A percentile compares a stretch with the other conserved stretches of the same genome.
Evolutionary conservation across 2,888 invertebrate genomes (phyloP).

Genomic region (Empis livida): DNA sequence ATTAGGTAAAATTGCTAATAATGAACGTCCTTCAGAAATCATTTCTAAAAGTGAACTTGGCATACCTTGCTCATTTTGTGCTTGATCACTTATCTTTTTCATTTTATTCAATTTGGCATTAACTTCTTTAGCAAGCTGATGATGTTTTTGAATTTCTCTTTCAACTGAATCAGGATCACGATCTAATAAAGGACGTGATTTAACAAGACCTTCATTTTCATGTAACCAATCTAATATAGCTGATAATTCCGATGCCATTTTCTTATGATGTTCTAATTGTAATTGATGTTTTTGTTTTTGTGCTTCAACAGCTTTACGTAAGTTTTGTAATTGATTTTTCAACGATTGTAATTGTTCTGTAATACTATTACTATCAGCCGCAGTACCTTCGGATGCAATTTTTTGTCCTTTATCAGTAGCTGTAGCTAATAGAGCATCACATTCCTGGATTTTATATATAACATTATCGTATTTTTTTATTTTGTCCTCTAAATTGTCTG

Average conservation of each 20-base stretch:
- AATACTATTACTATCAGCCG: slow-evolving; percentile 74
- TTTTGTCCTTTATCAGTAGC: slow-evolving; percentile 88
- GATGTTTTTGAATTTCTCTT: slow-evolving; percentile 65
- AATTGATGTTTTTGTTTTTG: slow-evolving; percentile 78
- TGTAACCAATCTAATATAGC: slow-evolving; percentile 73
- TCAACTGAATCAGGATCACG: slow-evolving; percentile 69
- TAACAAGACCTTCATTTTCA: slow-evolving; percentile 65
- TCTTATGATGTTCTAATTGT: slow-evolving; percentile 76
- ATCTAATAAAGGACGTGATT: slow-evolving; percentile 68
- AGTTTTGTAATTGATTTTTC: slow-evolving; percentile 67
- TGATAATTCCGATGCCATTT: slow-evolving; percentile 70
- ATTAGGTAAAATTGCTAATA: slow-evolving; percentile 62
- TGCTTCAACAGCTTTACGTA: slow-evolving; percentile 70
- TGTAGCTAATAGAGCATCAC: slow-evolving; percentile 73
- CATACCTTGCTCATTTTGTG: slow-evolving; percentile 63
- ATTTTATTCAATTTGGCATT: slow-evolving; percentile 56
- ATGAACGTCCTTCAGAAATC: slow-evolving; percentile 69
- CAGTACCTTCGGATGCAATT: slow-evolving; percentile 80
- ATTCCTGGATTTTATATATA: slow-evolving; percentile 76
- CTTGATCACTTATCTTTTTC: slow-evolving; percentile 53
- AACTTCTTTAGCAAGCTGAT: slow-evolving; percentile 52
- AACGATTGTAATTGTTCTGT: slow-evolving; percentile 77
- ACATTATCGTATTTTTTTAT: slow-evolving; percentile 78
- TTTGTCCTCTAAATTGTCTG: slow-evolving; percentile 70
- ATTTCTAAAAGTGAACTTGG: slow-evolving; percentile 71